Base-by-base conservation (phyloP, 2,888 invertebrate genomes). In the Elysia crispata region DNA sequence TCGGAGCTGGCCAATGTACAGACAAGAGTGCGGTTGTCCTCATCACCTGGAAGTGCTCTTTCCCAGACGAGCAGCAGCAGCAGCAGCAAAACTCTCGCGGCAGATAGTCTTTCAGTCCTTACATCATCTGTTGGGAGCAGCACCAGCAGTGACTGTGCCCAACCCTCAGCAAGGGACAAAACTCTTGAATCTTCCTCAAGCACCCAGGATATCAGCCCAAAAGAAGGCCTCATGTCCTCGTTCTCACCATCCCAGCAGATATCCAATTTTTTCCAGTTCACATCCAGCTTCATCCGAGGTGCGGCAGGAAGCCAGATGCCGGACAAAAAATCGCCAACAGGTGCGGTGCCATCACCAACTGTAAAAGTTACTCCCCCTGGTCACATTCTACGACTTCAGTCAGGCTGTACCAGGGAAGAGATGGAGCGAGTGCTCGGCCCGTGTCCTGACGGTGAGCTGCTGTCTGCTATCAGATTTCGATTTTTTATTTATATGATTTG, bases 211-310 rank as follows among this genome's bases (percentile, higher is more conserved):
- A 41, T 11, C 41, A 41, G 41, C 41, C 41, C 41, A 11, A 41
- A n/a, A n/a, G n/a, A n/a, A n/a, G n/a, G 41, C 41, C 41, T 41
- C 41, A 41, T 41, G 41, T 84, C 86, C 54, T 86, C 87, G 20
- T 85, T 87, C 57, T 87, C 88, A 30, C 87, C 88, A 0, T 89
- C 89, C 25, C 87, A 84, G 31, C 86, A 89, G 75, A 81, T 91
- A 72, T 89, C 86, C 83, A 88, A 86, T 94, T 95, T 98, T 94
- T 97, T 97, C 93, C 97, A 97, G 95, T 96, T 98, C 94, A 97
- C 97, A 93, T 96, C 97, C 91, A 97, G 97, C 93, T 94, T 97
- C 93, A 97, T 97, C 94, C 86, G 86, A 62, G 86, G 82, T 74
- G 82, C 83, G 66, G 79, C 84, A 1, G 20, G 31, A 62, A 60